These are phyloP conservation scores for Syrrhaptes paradoxus DNA, from an alignment of 2,113 vertebrate genomes.

Conservation along the genomic window DNA sequence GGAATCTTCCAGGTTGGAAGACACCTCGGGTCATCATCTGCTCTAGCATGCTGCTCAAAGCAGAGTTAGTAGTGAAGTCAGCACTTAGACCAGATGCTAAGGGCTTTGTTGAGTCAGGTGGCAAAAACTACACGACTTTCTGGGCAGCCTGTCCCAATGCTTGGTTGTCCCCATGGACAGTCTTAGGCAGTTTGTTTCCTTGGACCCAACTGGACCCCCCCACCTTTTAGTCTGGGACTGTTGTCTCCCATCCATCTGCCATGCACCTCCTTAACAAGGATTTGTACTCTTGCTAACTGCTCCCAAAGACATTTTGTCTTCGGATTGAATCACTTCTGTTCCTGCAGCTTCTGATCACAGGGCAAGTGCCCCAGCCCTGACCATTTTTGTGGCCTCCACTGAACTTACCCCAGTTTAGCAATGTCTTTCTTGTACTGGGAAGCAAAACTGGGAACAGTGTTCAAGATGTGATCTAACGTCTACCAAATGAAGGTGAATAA, in stretches of 20 bases:
- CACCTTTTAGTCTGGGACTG: not conserved
- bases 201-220: not conserved
- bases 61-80: not conserved
- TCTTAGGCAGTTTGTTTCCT: not conserved
- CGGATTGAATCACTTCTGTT: not conserved
- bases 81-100: not conserved
- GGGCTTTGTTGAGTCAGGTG: not conserved
- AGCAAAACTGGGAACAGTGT: not conserved
- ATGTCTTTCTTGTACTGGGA: not conserved
- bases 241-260: not conserved
- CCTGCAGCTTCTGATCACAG: not conserved
- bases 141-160: not conserved
- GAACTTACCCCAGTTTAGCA: not conserved
- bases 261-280: accelerated
- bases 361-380: not conserved
- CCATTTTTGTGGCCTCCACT: not conserved
- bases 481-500: not conserved
- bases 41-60: not conserved
- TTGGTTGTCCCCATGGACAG: not conserved
- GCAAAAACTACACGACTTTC: not conserved
- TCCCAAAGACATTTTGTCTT: not conserved
- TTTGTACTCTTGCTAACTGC: not conserved
- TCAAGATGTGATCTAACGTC: not conserved
- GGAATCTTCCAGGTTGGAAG: not conserved
- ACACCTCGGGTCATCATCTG: not conserved